Conservation (phyloP, 1,140 invertebrate species). For the Bombus soroeensis region DNA sequence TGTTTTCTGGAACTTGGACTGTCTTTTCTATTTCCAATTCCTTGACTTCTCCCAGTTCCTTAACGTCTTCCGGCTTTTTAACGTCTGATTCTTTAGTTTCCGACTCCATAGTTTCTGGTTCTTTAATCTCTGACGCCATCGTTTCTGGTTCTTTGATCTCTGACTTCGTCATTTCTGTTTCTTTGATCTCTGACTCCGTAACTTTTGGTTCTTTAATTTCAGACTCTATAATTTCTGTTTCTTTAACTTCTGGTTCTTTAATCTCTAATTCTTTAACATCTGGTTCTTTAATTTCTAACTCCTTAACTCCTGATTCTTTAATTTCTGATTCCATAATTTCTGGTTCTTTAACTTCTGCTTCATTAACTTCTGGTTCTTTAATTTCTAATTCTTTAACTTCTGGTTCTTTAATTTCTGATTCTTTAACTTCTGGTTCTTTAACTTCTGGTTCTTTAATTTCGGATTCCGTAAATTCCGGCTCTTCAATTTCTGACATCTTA, state of each 20-base stretch:
- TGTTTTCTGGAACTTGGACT: not conserved
- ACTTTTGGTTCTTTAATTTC: not conserved
- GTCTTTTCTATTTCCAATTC: conserved; percentile 10
- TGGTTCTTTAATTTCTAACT: not conserved
- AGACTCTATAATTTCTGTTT: not conserved
- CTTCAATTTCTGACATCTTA: not conserved
- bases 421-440: not conserved
- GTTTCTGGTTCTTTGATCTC: not conserved
- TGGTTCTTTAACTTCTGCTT: not conserved
- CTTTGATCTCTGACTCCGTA: not conserved
- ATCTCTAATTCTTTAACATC: not conserved
- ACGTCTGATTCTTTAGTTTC: not conserved
- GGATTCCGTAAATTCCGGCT: not conserved
- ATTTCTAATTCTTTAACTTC: not conserved
- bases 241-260: too few species aligned
- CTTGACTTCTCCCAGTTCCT: not conserved
- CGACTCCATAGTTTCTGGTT: not conserved
- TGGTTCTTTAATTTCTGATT: not conserved
- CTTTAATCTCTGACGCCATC: not conserved
- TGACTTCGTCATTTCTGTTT: not conserved
- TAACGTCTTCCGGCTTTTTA: not conserved
- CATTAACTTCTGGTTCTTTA: not conserved
- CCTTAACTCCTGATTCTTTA: fast-evolving
- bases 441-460: not conserved
- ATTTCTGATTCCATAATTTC: not conserved